Evolutionary conservation across 2,888 invertebrate genomes (phyloP), one percentile per base, ranked within the genome.

Genomic region (Crioceris asparagi): DNA sequence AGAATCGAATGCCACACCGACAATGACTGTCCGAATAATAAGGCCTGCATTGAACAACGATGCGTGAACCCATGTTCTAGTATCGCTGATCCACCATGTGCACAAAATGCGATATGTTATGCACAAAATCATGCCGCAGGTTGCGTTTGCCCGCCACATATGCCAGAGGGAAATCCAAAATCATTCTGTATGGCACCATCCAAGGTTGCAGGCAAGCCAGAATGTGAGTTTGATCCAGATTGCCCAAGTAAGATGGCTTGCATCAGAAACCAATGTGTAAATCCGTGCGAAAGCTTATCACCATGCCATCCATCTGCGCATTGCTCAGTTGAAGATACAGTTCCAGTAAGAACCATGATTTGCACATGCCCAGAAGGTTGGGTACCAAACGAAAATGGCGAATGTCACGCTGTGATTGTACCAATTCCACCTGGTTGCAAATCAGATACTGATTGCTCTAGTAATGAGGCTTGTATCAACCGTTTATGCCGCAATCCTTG

Each of bases 341-440:
- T 82, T 26, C 90, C 90, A 15, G 83, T 90, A 35, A 70, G 88
- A 47, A 90, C 90, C 3, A 79, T 91, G 75, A 81, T 85, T 31
- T 91, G 90, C 58, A 83, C 84, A 39, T 90, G 90, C 54, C 85
- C 87, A 0, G 82, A 83, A 50, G 83, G 86, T 31, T 87, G 79
- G 71, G 78, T 86, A 43, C 84, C 86, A 0, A 80, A 86, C 54
- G 71, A 79, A 48, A 76, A 76, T 50, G 87, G 86, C 39, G 75
- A 81, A 56, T 90, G 90, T 56, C 77, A 74, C 55, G 76, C 81
- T 38, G 76, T 82, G 18, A 66, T 79, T 33, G 63, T 81, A 41
- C 75, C 79, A 59, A 73, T 78, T 43, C 77, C 77, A 48, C 69
- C 79, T 4, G 84, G 85, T 32, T 92, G 92, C 55, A 76, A 78